phyloP scores from a whole-genome alignment of 2,113 vertebrate genomes.

The Recurvirostra avosetta region DNA sequence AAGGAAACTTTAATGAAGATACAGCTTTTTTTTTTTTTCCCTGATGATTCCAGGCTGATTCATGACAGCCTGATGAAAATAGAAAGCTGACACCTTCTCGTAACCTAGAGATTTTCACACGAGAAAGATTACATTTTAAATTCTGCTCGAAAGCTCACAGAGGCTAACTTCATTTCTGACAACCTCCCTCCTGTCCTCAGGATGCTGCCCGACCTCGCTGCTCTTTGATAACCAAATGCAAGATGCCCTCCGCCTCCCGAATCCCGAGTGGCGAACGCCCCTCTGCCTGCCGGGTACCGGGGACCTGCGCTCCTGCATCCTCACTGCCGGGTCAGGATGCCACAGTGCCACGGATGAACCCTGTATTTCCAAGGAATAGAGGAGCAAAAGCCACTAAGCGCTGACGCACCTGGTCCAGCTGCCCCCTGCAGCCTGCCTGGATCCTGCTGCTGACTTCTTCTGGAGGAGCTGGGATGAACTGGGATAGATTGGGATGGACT shows the following conservation, averaged over 20 bases:
- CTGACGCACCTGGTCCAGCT: background rate
- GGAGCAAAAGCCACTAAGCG: background rate
- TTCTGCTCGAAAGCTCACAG: background rate
- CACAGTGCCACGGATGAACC: accelerated
- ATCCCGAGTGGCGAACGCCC: accelerated
- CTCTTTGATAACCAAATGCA: background rate
- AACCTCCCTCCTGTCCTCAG: background rate
- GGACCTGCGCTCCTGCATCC: background rate
- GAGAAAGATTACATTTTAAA: background rate
- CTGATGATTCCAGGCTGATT: background rate
- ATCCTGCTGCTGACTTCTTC: background rate
- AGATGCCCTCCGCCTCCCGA: background rate
- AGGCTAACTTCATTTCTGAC: background rate
- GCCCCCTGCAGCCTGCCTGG: background rate
- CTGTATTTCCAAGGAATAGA: accelerated
- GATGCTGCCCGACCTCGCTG: background rate
- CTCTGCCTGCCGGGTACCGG: background rate
- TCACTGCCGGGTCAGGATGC: background rate
- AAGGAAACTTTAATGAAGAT: background rate
- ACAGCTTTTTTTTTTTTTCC: background rate
- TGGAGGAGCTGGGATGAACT: background rate
- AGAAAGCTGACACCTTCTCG: background rate
- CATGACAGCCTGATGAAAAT: background rate
- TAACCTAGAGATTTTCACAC: background rate
- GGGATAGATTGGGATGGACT: background rate